A percentile compares a stretch with the other conserved stretches of the same genome.
These are phyloP conservation scores for Addax nasomaculatus DNA, from an alignment of 2,113 vertebrate species.

Conservation along the genomic window DNA sequence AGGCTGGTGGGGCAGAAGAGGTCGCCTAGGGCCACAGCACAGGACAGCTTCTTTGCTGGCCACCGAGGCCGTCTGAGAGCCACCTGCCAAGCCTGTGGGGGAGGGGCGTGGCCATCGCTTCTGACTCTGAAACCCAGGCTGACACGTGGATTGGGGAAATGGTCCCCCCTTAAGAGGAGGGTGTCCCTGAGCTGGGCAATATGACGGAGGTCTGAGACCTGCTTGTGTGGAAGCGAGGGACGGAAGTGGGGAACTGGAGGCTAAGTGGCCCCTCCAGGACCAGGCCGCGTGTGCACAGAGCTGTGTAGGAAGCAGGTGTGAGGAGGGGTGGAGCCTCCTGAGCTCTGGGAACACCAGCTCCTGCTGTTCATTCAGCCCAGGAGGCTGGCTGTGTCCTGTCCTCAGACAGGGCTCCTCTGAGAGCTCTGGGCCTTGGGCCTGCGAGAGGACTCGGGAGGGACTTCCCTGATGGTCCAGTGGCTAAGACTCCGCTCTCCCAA, in stretches of 20 bases:
- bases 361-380: not conserved
- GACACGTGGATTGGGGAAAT: fast-evolving
- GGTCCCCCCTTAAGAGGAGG: not conserved
- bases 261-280: not conserved
- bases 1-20: fast-evolving
- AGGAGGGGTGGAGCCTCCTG: not conserved
- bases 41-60: not conserved
- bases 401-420: not conserved
- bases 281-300: not conserved
- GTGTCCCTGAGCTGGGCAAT: not conserved
- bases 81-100: fast-evolving
- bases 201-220: not conserved
- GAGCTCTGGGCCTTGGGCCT: not conserved
- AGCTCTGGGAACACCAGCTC: not conserved
- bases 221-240: not conserved
- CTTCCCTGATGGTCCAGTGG: not conserved
- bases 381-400: not conserved
- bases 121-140: not conserved
- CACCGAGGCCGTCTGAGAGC: fast-evolving
- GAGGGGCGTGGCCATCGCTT: fast-evolving
- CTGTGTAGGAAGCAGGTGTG: not conserved
- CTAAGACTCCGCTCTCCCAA: not conserved
- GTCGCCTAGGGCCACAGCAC: fast-evolving
- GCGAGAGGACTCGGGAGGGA: fast-evolving
- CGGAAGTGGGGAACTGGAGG: fast-evolving